These are phyloP conservation scores for Brachystomella parvula DNA, from an alignment of 1,140 invertebrate species.

Conservation along the genomic window DNA sequence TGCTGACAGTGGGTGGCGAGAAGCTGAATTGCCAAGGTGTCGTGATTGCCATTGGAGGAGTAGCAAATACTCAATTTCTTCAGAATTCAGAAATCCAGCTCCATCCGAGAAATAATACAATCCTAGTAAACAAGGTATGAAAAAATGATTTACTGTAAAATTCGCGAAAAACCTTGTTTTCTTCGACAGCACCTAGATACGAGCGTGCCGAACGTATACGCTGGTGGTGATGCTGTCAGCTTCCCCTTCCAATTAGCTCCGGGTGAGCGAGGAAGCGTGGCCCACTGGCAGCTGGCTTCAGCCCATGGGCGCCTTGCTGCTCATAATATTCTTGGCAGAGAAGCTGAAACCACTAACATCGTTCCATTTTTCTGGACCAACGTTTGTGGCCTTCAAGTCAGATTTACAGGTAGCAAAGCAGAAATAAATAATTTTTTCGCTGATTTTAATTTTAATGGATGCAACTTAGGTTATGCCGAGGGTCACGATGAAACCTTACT, in stretches of 20 bases:
- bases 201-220: conserved; percentile 66
- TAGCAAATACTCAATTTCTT: conserved; percentile 10
- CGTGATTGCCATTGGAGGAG: conserved; percentile 11
- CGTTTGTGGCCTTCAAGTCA: conserved; percentile 40
- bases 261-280: conserved; percentile 59
- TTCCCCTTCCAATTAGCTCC: conserved; percentile 65
- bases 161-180: conserved; percentile 20
- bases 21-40: neutral
- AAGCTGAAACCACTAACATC: conserved; percentile 50
- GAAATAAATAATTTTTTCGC: neutral
- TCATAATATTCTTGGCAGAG: conserved; percentile 64
- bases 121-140: conserved; percentile 7
- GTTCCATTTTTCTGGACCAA: conserved; percentile 88
- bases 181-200: conserved; percentile 64
- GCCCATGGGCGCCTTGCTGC: conserved; percentile 80
- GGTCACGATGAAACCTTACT: conserved; percentile 11
- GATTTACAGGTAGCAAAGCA: neutral
- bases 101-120: neutral
- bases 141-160: neutral
- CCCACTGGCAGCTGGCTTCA: conserved; percentile 80
- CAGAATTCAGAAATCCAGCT: neutral
- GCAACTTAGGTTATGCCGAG: neutral
- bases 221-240: conserved; percentile 83
- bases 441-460: neutral
- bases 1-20: neutral